These are phyloP conservation scores for Crossoptilon crossoptilon DNA, from an alignment of 2,797 vertebrate genomes.

Conservation along the genomic window DNA sequence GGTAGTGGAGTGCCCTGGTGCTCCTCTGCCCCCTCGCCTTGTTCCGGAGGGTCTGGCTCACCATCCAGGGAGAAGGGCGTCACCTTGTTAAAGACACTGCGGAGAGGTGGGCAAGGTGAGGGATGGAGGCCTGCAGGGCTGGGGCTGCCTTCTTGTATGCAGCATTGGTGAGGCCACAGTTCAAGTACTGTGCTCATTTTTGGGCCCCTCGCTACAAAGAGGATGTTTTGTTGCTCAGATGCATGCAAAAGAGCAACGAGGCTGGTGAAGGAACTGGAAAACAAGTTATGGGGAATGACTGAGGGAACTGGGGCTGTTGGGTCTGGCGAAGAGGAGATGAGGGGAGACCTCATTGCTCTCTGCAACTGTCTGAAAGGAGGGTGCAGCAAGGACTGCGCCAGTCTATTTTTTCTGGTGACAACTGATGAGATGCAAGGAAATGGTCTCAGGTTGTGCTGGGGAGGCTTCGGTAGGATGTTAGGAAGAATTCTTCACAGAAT, in stretches of 20 bases:
- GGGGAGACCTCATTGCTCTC: neutral
- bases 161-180: neutral
- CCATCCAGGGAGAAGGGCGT: neutral
- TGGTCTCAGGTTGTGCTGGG: neutral
- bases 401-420: neutral
- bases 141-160: neutral
- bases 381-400: neutral
- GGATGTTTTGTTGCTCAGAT: neutral
- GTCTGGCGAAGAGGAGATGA: neutral
- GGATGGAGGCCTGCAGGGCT: neutral
- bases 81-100: neutral
- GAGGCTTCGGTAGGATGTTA: neutral
- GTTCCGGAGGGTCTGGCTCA: neutral
- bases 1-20: neutral
- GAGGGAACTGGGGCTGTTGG: neutral
- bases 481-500: neutral
- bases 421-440: neutral
- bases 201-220: neutral
- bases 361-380: neutral
- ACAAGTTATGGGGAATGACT: neutral
- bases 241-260: neutral
- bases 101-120: neutral
- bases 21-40: neutral
- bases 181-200: neutral
- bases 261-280: neutral